Evolutionary conservation across 2,888 invertebrate species (phyloP), one percentile per base, ranked within the genome.

Genomic region (Colletes collaris): DNA sequence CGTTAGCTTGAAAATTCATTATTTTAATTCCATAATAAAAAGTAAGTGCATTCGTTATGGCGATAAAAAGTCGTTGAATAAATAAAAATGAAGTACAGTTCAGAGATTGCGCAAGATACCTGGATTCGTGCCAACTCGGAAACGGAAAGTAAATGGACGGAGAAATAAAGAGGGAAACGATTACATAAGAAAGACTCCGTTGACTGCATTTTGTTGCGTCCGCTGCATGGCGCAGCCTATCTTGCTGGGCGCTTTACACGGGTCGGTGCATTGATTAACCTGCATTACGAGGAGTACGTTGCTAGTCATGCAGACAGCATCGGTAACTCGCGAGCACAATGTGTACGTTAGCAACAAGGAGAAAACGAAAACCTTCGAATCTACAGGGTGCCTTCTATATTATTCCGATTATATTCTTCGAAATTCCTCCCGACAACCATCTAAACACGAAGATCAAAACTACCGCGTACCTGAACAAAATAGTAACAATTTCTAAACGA

Each of bases 231-330:
- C 69, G 63, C 59, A 16, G 66, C 56, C 76, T 81, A 77, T 81
- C 76, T 77, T 62, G 67, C 70, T 76, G 81, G 27, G 85, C 87
- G 86, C 86, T 90, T 90, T 90, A 89, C 89, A 89, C 89, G 89
- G 90, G 89, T 90, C 90, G 89, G 86, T 89, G 90, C 90, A 90
- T 90, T 90, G 90, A 90, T 90, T 91, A 90, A 91, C 90, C 91
- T 87, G 88, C 89, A 88, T 89, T 88, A 89, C 86, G 85, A 82
- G 68, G 81, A 77, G 79, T 75, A 75, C 85, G 75, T 82, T 82
- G 86, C 86, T 76, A 85, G 84, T 88, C 87, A 83, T 84, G 84
- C 88, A 85, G 76, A 79, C 84, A 85, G 82, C 89, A 86, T 87
- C 86, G 84, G 84, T 88, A 86, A 86, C 83, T 88, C 84, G 77